phyloP scores from a whole-genome alignment of 2,797 vertebrate genomes.

The Gymnothorax reevesii region DNA sequence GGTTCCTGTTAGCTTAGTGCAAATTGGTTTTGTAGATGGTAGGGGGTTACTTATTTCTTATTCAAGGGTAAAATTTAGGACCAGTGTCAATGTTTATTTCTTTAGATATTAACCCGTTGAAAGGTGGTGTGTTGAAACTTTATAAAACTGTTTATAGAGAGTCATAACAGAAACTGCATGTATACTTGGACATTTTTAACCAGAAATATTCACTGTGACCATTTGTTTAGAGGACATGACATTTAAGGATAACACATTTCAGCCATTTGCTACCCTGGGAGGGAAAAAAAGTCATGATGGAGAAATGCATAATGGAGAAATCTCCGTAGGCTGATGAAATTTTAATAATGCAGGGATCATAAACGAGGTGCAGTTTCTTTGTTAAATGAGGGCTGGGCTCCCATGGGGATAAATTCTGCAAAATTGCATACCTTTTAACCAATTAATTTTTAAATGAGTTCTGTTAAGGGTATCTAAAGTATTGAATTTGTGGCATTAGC shows the following conservation, averaged over 20 bases:
- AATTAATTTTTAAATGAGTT: conserved; percentile 18
- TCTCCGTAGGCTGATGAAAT: conserved; percentile 31
- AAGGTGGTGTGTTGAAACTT: not conserved
- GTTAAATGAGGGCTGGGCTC: conserved; percentile 26
- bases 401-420: conserved; percentile 6
- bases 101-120: not conserved
- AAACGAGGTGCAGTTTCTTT: conserved; percentile 27
- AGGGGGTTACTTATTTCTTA: not conserved
- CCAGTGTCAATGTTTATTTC: not conserved
- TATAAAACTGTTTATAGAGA: not conserved
- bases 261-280: conserved; percentile 20
- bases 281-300: conserved; percentile 42
- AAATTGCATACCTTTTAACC: conserved; percentile 7
- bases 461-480: conserved; percentile 6
- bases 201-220: not conserved
- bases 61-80: not conserved
- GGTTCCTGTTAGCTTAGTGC: not conserved
- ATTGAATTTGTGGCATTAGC: conserved; percentile 11
- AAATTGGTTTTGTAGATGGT: not conserved
- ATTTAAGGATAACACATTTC: conserved; percentile 33
- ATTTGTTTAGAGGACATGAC: conserved; percentile 24
- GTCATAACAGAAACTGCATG: not conserved
- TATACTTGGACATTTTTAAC: not conserved
- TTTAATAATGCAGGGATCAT: conserved; percentile 33
- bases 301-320: conserved; percentile 29